Base-by-base conservation (phyloP, 2,888 invertebrate genomes). In the Drosophila nr. medialis region DNA sequence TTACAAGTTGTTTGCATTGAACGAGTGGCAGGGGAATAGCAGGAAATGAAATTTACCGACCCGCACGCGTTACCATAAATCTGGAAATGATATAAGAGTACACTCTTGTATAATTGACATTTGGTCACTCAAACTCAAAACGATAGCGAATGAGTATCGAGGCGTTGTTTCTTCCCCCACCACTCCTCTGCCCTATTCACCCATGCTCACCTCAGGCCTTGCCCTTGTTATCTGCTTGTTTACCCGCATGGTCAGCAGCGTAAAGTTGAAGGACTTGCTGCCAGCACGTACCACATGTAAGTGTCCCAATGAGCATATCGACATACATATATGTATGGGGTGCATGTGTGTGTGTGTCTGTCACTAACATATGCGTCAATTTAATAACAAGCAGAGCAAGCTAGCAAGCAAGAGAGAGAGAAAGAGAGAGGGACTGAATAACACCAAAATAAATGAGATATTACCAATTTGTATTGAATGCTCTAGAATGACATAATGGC, bases 391-490 rank as follows among this genome's bases (percentile, higher is more conserved):
- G 64, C 66, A 64, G 64, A 72, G 65, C 68, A 64, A 66, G 69
- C 67, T 24, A 24, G 13, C 13, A 45, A 21, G 49, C n/a, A 27
- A 38, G 21, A 59, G 2, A 21, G 13, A 21, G 21, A 21, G 65
- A 71, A 49, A 62, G 42, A 68, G 60, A 61, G 40, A 58, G 51
- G 53, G 45, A 49, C 27, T 49, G 30, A 42, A 42, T 15, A 63
- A 62, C 58, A 66, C 65, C 70, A 64, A 86, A 81, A 89, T 89
- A 84, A 86, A 87, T 86, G 77, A 86, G 88, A 87, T 89, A 86
- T 87, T 84, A 90, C 76, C 90, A 89, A 86, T 86, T 86, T 84
- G 79, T 86, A 84, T 86, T 84, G 74, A 90, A 89, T 87, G 73
- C 74, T 87, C 55, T 71, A 18, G 66, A 75, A 86, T 77, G 84